Evolutionary conservation across 2,888 invertebrate genomes (phyloP).

Genomic region (Megaustenia siamemsis): DNA sequence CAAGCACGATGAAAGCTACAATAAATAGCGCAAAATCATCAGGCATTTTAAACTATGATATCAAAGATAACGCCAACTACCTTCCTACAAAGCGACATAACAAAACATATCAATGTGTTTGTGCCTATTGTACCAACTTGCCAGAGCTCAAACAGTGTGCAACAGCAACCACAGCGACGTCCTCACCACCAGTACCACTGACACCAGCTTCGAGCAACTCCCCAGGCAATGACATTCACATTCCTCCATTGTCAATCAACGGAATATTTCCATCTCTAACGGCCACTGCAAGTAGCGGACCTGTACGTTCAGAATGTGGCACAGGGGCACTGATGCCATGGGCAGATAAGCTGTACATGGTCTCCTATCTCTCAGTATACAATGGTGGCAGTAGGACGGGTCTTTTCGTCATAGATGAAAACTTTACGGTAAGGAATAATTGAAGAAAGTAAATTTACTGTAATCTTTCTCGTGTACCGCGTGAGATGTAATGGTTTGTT

Average conservation of each 20-base stretch:
- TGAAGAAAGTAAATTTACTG: not conserved
- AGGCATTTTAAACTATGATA: too few species aligned
- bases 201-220: not conserved
- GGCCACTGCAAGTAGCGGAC: constrained; percentile 57
- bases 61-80: not conserved
- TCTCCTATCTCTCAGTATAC: constrained; percentile 58
- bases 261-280: constrained; percentile 55
- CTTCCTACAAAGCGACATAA: not conserved
- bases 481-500: too few species aligned
- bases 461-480: too few species aligned
- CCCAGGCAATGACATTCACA: too few species aligned
- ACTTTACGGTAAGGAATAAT: constrained; percentile 54
- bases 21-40: not conserved
- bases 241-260: constrained; percentile 33
- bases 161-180: not conserved
- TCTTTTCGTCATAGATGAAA: constrained; percentile 57
- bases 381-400: constrained; percentile 59
- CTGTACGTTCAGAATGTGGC: constrained; percentile 57
- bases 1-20: not conserved
- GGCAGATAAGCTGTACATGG: constrained; percentile 61
- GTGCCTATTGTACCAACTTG: not conserved
- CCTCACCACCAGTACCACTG: not conserved
- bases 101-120: not conserved
- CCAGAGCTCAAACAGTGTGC: not conserved
- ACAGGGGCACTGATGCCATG: constrained; percentile 61